Conservation (phyloP, 2,888 invertebrate species). For the Chalcosyrphus nemorum region DNA sequence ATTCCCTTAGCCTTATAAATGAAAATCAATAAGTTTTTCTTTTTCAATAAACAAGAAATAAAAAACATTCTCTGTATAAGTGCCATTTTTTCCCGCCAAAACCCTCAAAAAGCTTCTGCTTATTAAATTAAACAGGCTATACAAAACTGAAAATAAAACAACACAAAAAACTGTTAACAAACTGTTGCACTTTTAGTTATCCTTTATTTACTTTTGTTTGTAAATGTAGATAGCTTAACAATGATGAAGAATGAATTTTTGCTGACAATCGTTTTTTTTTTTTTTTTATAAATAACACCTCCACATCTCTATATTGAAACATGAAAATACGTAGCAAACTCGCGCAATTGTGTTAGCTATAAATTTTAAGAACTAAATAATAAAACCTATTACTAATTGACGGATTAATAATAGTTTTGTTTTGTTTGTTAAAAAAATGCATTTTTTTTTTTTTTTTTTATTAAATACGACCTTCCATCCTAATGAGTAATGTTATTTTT, state of each 20-base stretch:
- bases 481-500: conserved; percentile 60
- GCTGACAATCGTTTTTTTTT: conserved; percentile 63
- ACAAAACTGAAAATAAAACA: neutral
- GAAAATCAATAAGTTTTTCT: conserved; percentile 30
- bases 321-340: conserved; percentile 31
- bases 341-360: conserved; percentile 51
- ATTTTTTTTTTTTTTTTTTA: conserved; percentile 12
- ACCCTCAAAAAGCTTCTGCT: conserved; percentile 12
- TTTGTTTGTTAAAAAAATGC: conserved; percentile 53
- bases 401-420: conserved; percentile 53
- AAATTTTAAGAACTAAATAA: conserved; percentile 57
- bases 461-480: conserved; percentile 59
- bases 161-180: neutral
- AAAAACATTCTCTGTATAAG: conserved; percentile 68
- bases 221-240: conserved; percentile 72
- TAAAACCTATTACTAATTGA: conserved; percentile 55
- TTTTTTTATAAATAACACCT: neutral
- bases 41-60: conserved; percentile 22
- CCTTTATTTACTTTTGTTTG: conserved; percentile 11
- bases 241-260: conserved; percentile 63
- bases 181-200: conserved; percentile 39
- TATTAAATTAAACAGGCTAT: conserved; percentile 8
- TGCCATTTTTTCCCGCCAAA: conserved; percentile 66
- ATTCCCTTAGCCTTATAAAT: conserved; percentile 61
- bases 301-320: neutral